Evolutionary conservation across 2,113 vertebrate species (phyloP), one percentile per base, ranked within the genome.

Genomic region (Theristicus caerulescens): DNA sequence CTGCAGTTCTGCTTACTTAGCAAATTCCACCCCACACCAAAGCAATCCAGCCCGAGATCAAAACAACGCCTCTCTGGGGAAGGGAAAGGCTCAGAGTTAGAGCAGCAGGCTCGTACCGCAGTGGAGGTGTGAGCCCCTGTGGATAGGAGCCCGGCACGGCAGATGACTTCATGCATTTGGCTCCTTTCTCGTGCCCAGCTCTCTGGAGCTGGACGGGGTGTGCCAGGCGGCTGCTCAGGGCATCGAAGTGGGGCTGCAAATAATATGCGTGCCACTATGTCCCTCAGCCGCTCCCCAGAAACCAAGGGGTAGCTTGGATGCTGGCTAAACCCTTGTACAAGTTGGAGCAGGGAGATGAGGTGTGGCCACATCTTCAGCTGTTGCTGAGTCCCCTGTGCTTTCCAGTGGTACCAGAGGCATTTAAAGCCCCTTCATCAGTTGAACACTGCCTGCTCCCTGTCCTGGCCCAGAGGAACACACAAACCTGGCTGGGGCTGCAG

Each of bases 21-120:
- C 93, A 90, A 89, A 95, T 97, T 93, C 95, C 89, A 96, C 73
- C 62, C 74, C 71, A 88, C 96, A 93, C 92, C 61, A 97, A 97
- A 97, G 82, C 93, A 82, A 36, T 87, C 62, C 89, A 90, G 77
- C 73, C 70, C 0, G 0, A 76, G 93, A 95, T 85, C 78, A 94
- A 95, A 97, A 94, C 94, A 96, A 85, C 17, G 10, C 78, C 73
- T 96, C 49, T 93, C 44, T 65, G 0, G 11, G 62, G 81, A 82
- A 90, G 59, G 83, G 66, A 69, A 89, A 38, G 55, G 70, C 88
- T 90, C 78, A 32, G 70, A 38, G 26, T 46, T 4, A 18, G 40
- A 84, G 94, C 90, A 47, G 54, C 3, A 4, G 52, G 66, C 66
- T 80, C 3, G 2, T 69, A 13, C 15, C 4, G 2, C 69, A 58